Base-by-base conservation (phyloP, 2,797 vertebrate species). In the Myoxocephalus aenaeus region DNA sequence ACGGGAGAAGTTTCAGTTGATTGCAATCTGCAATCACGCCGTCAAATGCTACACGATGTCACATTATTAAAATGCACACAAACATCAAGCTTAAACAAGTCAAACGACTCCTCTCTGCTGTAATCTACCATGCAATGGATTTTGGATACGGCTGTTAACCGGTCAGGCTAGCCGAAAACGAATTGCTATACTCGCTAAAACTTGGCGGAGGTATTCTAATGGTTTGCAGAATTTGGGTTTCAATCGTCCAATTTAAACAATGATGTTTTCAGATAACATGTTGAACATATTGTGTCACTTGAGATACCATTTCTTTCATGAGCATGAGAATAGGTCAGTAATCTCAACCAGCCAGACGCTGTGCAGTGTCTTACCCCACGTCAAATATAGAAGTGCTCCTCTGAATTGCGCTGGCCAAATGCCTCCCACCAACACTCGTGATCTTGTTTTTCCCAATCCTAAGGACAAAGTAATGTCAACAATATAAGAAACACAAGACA, bases 391-490 rank as follows among this genome's bases (percentile, higher is more conserved):
- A 97, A 29, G 87, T 95, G 94, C 96, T 99, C 78, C 94, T 97
- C 91, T 96, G 93, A 83, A 99, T 94, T 1, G 96, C 97, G 36
- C 70, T 83, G 77, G 97, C 98, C 70, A 99, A 93, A 83, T 86
- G 91, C 71, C 88, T 96, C 12, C 96, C 98, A 70, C 98, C 98
- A 70, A 96, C 94, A 0, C 92, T 86, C 0, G 97, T 97, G 87
- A 99, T 97, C 73, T 93, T 94, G 93, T 99, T 99, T 84, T 94
- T 95, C 63, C 98, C 98, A 58, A 99, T 87, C 92, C 98, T 99
- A 79, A 42, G 84, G 11, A 76, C 36, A 65, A 62, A 68, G 12
- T 5, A 10, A 48, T 56, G 10, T 53, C 27, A 48, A 14, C 1
- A 54, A 40, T 22, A 18, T 34, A 32, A 27, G 18, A 51, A 11